Base-by-base conservation (phyloP, 1,140 invertebrate genomes). In the Samia ricini region DNA sequence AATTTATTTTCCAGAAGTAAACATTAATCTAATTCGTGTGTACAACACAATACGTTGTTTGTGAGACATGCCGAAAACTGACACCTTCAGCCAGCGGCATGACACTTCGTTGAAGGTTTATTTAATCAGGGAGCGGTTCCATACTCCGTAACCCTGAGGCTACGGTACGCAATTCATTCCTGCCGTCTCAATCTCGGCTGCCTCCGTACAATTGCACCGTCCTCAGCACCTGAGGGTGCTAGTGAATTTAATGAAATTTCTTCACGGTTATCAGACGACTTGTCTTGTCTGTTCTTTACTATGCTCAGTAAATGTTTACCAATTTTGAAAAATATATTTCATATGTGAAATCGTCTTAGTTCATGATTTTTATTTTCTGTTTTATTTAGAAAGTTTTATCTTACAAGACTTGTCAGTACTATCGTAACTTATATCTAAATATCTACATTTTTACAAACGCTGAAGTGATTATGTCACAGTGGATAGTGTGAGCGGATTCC, bases 91-190 rank as follows among this genome's bases (percentile, higher is more conserved):
- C 86, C 85, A 66, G 67, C 70, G 84, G 83, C 83, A 29, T 83
- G 85, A 86, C 83, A 62, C 76, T 68, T 56, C 76, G 71, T 77
- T 88, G 82, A 84, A 85, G 79, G 74, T 89, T 87, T 89, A 87
- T 88, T 88, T 88, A 89, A 89, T 88, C 82, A 89, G 86, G 81
- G 62, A 76, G 74, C 76, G 64, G 73, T 76, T 74, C 69, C 67
- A 68, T 58, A 58, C 49, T 26, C 62, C 63, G 33, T 15, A 61
- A 49, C 72, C 84, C 75, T 56, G 52, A 49, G 77, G 74, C 78
- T 55, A 61, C 55, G 23, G 50, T 61, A 63, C 62, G 76, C 66
- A 83, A 85, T 81, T 72, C 70, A 76, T 79, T 78, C 64, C 78
- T 85, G 76, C 79, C 72, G 76, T 86, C 86, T 86, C 85, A 89